Evolutionary conservation across 2,797 vertebrate species (phyloP).

Genomic region (Onychomys torridus): DNA sequence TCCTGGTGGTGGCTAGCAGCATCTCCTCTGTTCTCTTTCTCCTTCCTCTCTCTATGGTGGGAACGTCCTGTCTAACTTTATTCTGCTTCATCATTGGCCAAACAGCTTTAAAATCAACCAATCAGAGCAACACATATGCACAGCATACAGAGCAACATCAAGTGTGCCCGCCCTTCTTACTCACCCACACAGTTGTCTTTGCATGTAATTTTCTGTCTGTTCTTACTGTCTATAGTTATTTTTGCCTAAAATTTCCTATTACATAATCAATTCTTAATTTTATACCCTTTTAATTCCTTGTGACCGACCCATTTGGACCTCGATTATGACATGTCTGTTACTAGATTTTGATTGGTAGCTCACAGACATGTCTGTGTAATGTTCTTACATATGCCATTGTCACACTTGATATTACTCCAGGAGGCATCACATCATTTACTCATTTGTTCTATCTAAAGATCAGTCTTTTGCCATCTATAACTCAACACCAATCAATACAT

Average conservation of each 20-base stretch:
- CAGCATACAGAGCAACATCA: too few species aligned
- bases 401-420: not conserved
- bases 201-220: not conserved
- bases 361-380: not conserved
- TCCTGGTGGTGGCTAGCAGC: too few species aligned
- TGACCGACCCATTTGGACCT: not conserved
- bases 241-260: not conserved
- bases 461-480: not conserved
- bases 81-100: too few species aligned
- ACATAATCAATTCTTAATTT: not conserved
- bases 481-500: not conserved
- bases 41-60: too few species aligned
- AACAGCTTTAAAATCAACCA: too few species aligned
- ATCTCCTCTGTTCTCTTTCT: too few species aligned
- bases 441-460: not conserved
- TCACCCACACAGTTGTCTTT: not conserved
- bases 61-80: too few species aligned
- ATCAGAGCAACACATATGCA: too few species aligned
- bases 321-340: conserved; percentile 1
- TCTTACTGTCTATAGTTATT: not conserved
- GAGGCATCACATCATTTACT: not conserved
- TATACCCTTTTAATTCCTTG: not conserved
- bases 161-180: not conserved
- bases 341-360: not conserved
- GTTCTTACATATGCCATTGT: not conserved